Base-by-base conservation (phyloP, 2,888 invertebrate genomes). In the Drosophila prolongata region DNA sequence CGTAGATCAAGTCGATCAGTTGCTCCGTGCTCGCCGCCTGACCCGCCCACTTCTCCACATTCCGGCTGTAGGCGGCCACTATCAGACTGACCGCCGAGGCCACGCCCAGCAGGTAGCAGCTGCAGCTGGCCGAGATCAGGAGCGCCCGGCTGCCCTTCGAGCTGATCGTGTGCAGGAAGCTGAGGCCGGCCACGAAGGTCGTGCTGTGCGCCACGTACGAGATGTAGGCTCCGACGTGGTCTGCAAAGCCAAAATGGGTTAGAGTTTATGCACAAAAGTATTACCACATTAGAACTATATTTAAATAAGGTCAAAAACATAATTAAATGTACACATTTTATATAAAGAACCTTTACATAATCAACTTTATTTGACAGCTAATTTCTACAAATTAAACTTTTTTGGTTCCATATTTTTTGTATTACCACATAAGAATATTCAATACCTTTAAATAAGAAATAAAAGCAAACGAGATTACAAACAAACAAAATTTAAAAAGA, bases 181-280 rank as follows among this genome's bases (percentile, higher is more conserved):
- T 90, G 11, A 89, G 79, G 11, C 90, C 90, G 30, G 89, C 85
- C 34, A 91, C 68, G 67, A 89, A 91, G 38, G 87, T 91, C 35
- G 91, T 44, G 35, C 91, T 90, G 65, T 91, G 90, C n/a, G 82
- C 90, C 53, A 90, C 62, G 77, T 91, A 91, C 6, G 90, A 89
- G 49, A 91, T 80, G 56, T 89, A 91, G 8, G 91, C 88, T 34
- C 91, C 91, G 19, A 89, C 81, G 62, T 84, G 80, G 79, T 91
- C 91, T 91, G 78, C 10, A 69, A 19, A 1, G 11, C 19, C 6
- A 30, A 30, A 30, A 8, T 30, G 6, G 30, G 30, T 30, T 8
- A 8, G 30, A 30, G 8, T 30, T 30, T 30, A 24, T 24, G 24
- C 24, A 24, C 24, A 4, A 24, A 24, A 24, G 24, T 24, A 24